Evolutionary conservation across 2,888 invertebrate species (phyloP).

Genomic region (Bruchidius siliquastri): DNA sequence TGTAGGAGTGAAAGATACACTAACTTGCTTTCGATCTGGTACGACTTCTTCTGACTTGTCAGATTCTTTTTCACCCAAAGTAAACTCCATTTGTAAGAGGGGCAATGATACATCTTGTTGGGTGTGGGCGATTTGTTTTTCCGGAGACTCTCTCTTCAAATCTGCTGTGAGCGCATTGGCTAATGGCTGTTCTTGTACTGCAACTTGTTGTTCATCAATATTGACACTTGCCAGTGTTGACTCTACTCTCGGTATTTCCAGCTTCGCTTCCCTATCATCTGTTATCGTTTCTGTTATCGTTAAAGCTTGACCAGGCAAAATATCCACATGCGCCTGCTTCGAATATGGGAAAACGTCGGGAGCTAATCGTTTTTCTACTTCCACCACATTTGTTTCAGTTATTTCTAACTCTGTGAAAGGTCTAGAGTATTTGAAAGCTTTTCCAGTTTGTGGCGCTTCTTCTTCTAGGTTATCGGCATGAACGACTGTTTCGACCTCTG

Average conservation of each 20-base stretch:
- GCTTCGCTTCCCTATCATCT: slow-evolving; percentile 51
- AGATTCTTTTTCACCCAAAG: slow-evolving; percentile 53
- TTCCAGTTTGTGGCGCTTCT: slow-evolving; percentile 45
- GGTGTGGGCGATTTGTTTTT: slow-evolving; percentile 45
- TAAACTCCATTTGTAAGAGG: slow-evolving; percentile 48
- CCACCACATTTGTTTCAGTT: slow-evolving; percentile 52
- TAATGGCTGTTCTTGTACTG: slow-evolving; percentile 49
- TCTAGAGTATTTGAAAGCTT: slow-evolving; percentile 49
- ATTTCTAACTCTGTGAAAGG: slow-evolving; percentile 52
- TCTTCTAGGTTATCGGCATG: slow-evolving; percentile 47
- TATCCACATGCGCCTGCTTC: slow-evolving; percentile 52
- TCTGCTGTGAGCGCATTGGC: slow-evolving; percentile 48
- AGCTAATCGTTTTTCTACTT: slow-evolving; percentile 49
- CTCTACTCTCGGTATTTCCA: slow-evolving; percentile 43
- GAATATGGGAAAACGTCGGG: slow-evolving; percentile 54
- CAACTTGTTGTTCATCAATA: slow-evolving; percentile 51
- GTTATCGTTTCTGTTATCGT: slow-evolving; percentile 56
- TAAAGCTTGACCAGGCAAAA: slow-evolving; percentile 56
- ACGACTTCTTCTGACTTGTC: slow-evolving; percentile 43
- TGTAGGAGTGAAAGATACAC: slow-evolving; percentile 52
- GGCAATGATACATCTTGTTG: slow-evolving; percentile 48
- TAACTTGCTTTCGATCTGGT: slow-evolving; percentile 54
- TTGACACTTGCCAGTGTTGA: slow-evolving; percentile 53
- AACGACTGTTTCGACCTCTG: slow-evolving; percentile 47
- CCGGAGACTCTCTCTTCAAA: slow-evolving; percentile 44